Conservation (phyloP, 1,140 invertebrate species). For the Dendrolimus punctatus region DNA sequence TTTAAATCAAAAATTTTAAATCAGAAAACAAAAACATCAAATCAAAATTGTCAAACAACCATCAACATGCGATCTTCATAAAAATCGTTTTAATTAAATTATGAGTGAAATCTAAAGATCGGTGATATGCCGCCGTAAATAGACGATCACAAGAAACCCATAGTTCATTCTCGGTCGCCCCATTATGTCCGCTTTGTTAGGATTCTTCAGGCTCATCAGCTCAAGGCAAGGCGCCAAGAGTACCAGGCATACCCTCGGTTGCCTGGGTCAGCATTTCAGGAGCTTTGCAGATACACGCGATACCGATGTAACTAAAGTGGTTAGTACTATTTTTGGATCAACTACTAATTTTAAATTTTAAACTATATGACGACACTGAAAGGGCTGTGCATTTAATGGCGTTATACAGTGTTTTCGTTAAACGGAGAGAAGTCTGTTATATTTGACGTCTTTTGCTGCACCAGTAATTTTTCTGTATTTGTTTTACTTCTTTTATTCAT, state of each 20-base stretch:
- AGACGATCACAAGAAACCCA: conserved; percentile 5
- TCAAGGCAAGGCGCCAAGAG: conserved; percentile 13
- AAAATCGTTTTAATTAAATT: conserved; percentile 19
- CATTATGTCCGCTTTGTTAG: conserved; percentile 27
- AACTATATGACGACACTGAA: too few species aligned
- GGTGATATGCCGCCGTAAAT: conserved; percentile 18
- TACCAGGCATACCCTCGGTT: conserved; percentile 1
- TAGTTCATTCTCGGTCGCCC: conserved; percentile 11
- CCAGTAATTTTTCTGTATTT: too few species aligned
- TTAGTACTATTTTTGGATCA: conserved; percentile 18
- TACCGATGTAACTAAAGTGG: conserved; percentile 29
- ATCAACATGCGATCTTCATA: conserved; percentile 31
- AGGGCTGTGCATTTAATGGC: too few species aligned
- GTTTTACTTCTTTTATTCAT: too few species aligned
- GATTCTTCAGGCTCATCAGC: conserved; percentile 20
- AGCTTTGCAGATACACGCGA: conserved; percentile 38
- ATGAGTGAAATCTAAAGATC: conserved; percentile 4
- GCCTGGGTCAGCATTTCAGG: conserved; percentile 10
- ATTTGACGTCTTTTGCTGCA: too few species aligned
- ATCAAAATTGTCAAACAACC: conserved; percentile 19
- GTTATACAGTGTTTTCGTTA: too few species aligned
- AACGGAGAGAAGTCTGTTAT: too few species aligned
- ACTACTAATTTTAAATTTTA: too few species aligned
- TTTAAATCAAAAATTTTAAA: too few species aligned
- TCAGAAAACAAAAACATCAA: conserved; percentile 14